Base-by-base conservation (phyloP, 1,140 invertebrate species). In the Sweltsa coloradensis region DNA sequence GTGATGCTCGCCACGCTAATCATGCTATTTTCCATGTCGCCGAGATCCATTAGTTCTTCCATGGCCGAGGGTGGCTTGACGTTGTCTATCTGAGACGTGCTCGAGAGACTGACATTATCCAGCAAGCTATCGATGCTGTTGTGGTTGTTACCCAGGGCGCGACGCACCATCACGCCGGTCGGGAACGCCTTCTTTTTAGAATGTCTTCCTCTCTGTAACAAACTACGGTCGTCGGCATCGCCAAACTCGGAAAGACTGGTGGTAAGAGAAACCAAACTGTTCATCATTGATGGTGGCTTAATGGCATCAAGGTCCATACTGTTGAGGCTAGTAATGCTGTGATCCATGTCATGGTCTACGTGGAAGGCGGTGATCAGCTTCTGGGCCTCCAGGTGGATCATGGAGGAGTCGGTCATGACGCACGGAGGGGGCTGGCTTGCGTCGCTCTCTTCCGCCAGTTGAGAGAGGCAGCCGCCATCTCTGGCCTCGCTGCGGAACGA, bases 1-100 rank as follows among this genome's bases (percentile, higher is more conserved):
- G 78, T 79, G 25, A 90, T 85, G 55, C 85, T 89, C 0, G 83
- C 81, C 1, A 90, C 81, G 45, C 86, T 90, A 6, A 87, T 65
- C 76, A 89, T 86, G 53, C 79, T 83, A 27, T 78, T 80, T 53
- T 85, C 83, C 70, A 89, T 79, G 41, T 78, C 77, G 16, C 66
- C 64, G 3, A 65, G 61, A 53, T 86, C 83, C 0, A 78, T 71
- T 11, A 85, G 55, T 51, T 86, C 76, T 37, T 85, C 82, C 77
- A 90, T 79, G 51, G 82, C 72, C 0, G 85, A 85, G 0, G 87
- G 86, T 13, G 86, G 85, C 55, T 85, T 85, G 1, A 87, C 75
- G 51, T 83, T 83, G 18, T 89, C 87, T 34, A 90, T 59, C 53
- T 83, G 75, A 11, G 60, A 63, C 46, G 68, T 76, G 19, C 70